Evolutionary conservation across 2,888 invertebrate species (phyloP).

Genomic region (Euzetes globulus): DNA sequence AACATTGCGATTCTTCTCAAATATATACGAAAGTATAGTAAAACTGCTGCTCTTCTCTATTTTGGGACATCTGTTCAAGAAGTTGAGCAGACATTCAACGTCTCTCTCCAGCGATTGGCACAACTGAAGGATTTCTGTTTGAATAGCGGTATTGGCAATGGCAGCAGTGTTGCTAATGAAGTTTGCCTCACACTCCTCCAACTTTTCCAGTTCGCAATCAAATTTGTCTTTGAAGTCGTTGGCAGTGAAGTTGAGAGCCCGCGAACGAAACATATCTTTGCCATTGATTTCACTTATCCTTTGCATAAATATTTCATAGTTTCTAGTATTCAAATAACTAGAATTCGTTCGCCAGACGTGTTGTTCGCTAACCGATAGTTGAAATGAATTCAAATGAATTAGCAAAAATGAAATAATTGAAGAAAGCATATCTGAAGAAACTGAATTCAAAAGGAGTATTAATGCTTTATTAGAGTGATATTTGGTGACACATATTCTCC

Average conservation of each 20-base stretch:
- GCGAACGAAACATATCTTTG: not conserved
- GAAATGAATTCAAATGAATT: not conserved
- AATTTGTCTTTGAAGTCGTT: not conserved
- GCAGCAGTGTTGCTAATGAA: not conserved
- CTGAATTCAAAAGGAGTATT: too few relatives aligned
- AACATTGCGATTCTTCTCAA: constrained; percentile 10
- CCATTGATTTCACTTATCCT: not conserved
- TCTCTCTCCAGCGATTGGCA: constrained; percentile 8
- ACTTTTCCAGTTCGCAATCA: not conserved
- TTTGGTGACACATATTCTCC: too few relatives aligned
- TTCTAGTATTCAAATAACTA: not conserved
- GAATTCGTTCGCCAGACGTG: not conserved
- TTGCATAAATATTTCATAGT: constrained; percentile 7
- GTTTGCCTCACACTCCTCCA: constrained; percentile 9
- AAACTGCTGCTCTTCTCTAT: not conserved
- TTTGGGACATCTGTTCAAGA: not conserved
- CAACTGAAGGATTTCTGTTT: not conserved
- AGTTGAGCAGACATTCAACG: constrained; percentile 12
- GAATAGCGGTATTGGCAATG: not conserved
- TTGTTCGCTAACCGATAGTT: not conserved
- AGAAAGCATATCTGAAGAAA: not conserved
- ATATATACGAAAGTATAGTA: constrained; percentile 2
- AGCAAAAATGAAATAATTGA: not conserved
- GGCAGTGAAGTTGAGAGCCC: not conserved
- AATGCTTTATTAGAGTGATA: too few relatives aligned